A percentile compares a stretch with the other conserved stretches of the same genome.
These are phyloP conservation scores for Meloe dianella DNA, from an alignment of 2,888 invertebrate species.

Conservation along the genomic window DNA sequence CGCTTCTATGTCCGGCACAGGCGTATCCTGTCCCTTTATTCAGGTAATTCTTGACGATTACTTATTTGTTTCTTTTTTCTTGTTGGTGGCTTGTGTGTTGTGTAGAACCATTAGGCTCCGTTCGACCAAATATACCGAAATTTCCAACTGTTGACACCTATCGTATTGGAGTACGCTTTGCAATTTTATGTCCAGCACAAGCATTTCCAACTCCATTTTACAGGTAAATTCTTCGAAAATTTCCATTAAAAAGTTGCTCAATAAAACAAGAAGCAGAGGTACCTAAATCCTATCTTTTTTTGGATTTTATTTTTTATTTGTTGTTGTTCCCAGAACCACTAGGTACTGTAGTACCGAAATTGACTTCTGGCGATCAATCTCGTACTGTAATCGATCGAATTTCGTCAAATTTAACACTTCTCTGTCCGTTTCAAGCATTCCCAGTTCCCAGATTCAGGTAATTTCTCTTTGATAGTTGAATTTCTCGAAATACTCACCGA, in stretches of 20 bases:
- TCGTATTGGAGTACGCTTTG: slow-evolving; percentile 50
- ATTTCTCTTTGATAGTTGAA: slow-evolving; percentile 57
- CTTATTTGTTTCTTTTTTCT: slow-evolving; percentile 13
- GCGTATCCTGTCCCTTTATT: slow-evolving; percentile 70
- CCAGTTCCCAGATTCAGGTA: slow-evolving; percentile 77
- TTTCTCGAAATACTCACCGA: slow-evolving; percentile 58
- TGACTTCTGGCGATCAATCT: slow-evolving; percentile 55
- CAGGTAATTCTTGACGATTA: slow-evolving; percentile 45
- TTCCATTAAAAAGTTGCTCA: not conserved
- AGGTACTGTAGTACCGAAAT: slow-evolving; percentile 75
- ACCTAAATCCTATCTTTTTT: slow-evolving; percentile 6
- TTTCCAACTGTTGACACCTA: slow-evolving; percentile 52
- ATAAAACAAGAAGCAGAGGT: slow-evolving; percentile 17
- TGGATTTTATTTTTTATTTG: slow-evolving; percentile 46
- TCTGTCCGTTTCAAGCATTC: slow-evolving; percentile 73
- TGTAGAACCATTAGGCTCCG: slow-evolving; percentile 61
- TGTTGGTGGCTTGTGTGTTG: not conserved
- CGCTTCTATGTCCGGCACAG: slow-evolving; percentile 70
- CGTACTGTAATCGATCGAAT: slow-evolving; percentile 43
- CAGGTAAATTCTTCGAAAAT: slow-evolving; percentile 39
- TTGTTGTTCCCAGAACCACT: slow-evolving; percentile 68
- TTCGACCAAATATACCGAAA: slow-evolving; percentile 57
- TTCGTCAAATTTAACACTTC: slow-evolving; percentile 61
- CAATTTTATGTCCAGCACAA: slow-evolving; percentile 69
- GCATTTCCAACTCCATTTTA: slow-evolving; percentile 69